Percentiles rank a stretch among this genome's conserved stretches.
These are phyloP conservation scores for Oreochromis spilurus DNA, from an alignment of 2,113 vertebrate species.

Conservation along the genomic window DNA sequence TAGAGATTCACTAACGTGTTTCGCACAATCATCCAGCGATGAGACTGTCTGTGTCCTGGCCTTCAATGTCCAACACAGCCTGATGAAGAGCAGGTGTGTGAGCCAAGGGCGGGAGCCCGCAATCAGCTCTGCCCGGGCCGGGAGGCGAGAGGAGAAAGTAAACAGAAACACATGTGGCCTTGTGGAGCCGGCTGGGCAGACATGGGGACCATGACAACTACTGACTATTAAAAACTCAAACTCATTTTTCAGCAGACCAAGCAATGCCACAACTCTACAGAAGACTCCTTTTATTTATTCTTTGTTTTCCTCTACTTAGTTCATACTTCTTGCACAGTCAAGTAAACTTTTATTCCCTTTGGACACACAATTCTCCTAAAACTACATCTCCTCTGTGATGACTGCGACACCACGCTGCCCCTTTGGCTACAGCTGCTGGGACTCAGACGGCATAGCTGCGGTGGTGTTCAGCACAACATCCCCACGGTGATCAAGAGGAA, in stretches of 20 bases:
- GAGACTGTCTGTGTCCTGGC: too few species aligned
- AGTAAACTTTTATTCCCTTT: background rate
- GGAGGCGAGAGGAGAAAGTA: too few species aligned
- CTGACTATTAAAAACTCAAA: background rate
- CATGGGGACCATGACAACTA: background rate
- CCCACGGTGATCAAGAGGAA: background rate
- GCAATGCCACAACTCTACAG: background rate
- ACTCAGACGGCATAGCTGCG: fast-evolving
- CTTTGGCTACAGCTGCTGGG: background rate
- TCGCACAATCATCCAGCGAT: too few species aligned
- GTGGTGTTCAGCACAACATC: background rate
- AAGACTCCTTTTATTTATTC: background rate
- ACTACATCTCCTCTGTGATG: background rate
- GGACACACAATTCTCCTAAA: background rate
- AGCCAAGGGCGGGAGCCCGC: too few species aligned
- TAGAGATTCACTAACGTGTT: too few species aligned
- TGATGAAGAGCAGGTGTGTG: too few species aligned
- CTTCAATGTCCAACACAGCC: too few species aligned
- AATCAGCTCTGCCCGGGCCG: too few species aligned
- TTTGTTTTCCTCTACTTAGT: background rate
- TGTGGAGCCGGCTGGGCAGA: too few species aligned
- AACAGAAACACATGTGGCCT: too few species aligned
- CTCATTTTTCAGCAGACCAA: background rate
- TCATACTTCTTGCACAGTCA: background rate
- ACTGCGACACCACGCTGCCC: background rate